Evolutionary conservation across 35 echinoderm and acorn worm genomes (phyloP), one percentile per base, ranked within the genome.

Genomic region (Hemicentrotus pulcherrimus): DNA sequence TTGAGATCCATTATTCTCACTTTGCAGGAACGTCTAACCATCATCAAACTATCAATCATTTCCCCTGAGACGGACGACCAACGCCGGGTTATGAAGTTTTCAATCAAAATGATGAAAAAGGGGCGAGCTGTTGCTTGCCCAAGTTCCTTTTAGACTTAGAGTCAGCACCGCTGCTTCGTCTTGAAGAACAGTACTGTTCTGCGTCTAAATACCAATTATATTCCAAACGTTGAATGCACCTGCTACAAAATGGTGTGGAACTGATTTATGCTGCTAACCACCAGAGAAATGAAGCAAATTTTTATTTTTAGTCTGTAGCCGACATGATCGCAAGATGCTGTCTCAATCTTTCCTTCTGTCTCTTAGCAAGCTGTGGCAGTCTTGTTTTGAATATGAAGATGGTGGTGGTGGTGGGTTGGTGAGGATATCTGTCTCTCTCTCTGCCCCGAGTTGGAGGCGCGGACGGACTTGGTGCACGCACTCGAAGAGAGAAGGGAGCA

Each of bases 191-290:
- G 65, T 78, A 22, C 22, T 78, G 65, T 78, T 78, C 22, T 78
- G 65, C 28, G 65, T 78, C 65, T 78, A 78, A 78, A 78, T 78
- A 28, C 65, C 65, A 78, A 78, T 70, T 78, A 78, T 78, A 78
- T 78, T 78, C 65, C 65, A 78, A 78, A 78, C 19, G 4, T 22
- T 78, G 65, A 6, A 78, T 78, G 24, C 65, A 78, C 19, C 65
- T 5, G 19, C 18, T 78, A 28, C 6, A 78, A n/a, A 78, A 18
- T 28, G 65, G 19, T 7, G 65, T 78, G 19, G 65, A 78, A n/a
- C 22, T 22, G 28, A 78, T 78, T 22, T 78, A 5, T 78, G 18
- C 9, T n/a, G 65, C 65, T 78, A 3, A 22, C 28, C 4, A 78
- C 28, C 28, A 78, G 19, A 78, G 65, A 78, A 78, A 78, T 78